phyloP scores from a whole-genome alignment of 2,888 invertebrate species.

The Orgyia antiqua region DNA sequence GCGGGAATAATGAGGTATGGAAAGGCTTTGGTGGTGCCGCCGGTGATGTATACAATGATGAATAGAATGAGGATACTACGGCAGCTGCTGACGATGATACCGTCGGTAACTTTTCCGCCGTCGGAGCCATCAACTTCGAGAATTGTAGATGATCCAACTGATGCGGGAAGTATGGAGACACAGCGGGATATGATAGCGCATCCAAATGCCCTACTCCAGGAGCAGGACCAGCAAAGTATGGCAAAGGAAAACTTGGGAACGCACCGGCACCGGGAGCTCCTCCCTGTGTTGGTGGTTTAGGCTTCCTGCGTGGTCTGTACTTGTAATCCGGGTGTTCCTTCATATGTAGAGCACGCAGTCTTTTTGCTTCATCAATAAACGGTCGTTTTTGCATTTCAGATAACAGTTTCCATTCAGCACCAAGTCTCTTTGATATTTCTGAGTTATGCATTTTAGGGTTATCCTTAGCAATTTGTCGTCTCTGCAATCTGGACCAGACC shows the following conservation, averaged over 20 bases:
- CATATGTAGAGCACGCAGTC: slow-evolving; percentile 91
- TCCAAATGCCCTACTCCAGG: slow-evolving; percentile 78
- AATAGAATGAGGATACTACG: slow-evolving; percentile 83
- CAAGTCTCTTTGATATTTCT: slow-evolving; percentile 93
- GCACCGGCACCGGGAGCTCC: slow-evolving; percentile 69
- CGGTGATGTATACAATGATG: slow-evolving; percentile 80
- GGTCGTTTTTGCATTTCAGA: slow-evolving; percentile 93
- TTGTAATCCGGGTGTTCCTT: slow-evolving; percentile 95
- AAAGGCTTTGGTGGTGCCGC: slow-evolving; percentile 73
- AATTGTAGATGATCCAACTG: slow-evolving; percentile 83
- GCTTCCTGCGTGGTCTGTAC: slow-evolving; percentile 91
- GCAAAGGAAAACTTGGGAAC: slow-evolving; percentile 81
- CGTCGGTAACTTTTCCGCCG: slow-evolving; percentile 64
- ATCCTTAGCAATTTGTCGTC: slow-evolving; percentile 94
- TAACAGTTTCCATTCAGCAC: slow-evolving; percentile 95
- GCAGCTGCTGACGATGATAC: slow-evolving; percentile 74
- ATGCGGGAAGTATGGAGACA: slow-evolving; percentile 87
- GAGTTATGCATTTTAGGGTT: slow-evolving; percentile 96
- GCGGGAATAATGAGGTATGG: slow-evolving; percentile 71
- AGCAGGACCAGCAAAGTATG: slow-evolving; percentile 81
- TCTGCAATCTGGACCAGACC: slow-evolving; percentile 96
- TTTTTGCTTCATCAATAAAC: slow-evolving; percentile 96
- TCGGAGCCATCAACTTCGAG: slow-evolving; percentile 78
- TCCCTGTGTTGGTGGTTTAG: slow-evolving; percentile 82
- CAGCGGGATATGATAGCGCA: slow-evolving; percentile 80